Evolutionary conservation across 2,888 invertebrate species (phyloP).

Genomic region (Fragum fragum): DNA sequence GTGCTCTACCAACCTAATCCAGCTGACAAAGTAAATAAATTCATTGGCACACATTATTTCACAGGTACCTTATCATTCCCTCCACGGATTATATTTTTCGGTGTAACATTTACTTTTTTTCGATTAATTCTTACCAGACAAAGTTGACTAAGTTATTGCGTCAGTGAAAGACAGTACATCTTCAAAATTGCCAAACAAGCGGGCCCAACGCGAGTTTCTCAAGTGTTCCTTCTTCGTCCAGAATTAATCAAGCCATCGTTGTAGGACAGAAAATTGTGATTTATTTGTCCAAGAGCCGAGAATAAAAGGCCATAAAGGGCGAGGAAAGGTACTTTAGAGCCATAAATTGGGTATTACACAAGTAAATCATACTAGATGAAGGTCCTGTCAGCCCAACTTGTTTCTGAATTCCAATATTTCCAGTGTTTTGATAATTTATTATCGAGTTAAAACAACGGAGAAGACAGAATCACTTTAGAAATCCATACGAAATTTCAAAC

Average conservation of each 20-base stretch:
- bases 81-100: too few relatives aligned
- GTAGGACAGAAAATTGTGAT: conserved; percentile 35
- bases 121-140: too few relatives aligned
- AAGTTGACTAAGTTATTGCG: not conserved
- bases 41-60: too few relatives aligned
- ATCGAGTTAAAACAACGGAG: conserved; percentile 29
- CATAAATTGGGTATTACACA: conserved; percentile 20
- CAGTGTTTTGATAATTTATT: conserved; percentile 30
- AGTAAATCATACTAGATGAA: conserved; percentile 27
- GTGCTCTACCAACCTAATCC: too few relatives aligned
- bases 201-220: conserved; percentile 10
- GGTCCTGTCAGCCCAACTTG: conserved; percentile 25
- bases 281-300: conserved; percentile 27
- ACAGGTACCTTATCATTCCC: too few relatives aligned
- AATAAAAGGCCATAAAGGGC: conserved; percentile 31
- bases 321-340: conserved; percentile 20
- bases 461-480: conserved; percentile 22
- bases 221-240: not conserved
- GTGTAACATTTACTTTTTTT: too few relatives aligned
- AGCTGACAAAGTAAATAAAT: too few relatives aligned
- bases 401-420: conserved; percentile 33
- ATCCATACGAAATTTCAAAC: conserved; percentile 20
- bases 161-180: conserved; percentile 14
- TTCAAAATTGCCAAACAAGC: conserved; percentile 19
- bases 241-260: conserved; percentile 19